Conservation (phyloP, 2,888 invertebrate genomes). For the Hemaris fuciformis region DNA sequence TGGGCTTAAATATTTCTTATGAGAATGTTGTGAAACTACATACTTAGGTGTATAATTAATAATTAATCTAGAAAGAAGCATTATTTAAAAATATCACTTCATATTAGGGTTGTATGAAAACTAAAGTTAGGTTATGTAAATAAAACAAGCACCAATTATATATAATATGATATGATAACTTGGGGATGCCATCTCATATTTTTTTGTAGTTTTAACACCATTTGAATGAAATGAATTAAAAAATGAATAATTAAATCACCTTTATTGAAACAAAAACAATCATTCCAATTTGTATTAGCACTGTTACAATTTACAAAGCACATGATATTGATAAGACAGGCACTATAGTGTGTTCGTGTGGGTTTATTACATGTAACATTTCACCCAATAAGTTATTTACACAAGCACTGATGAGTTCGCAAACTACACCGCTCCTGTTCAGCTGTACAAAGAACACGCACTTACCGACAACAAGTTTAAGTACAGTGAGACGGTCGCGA, state of each 20-base stretch:
- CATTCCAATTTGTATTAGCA: not conserved
- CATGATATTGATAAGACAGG: conserved; percentile 4
- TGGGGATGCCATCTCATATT: not conserved
- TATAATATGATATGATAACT: not conserved
- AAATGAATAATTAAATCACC: not conserved
- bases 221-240: not conserved
- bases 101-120: not conserved
- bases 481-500: conserved; percentile 5
- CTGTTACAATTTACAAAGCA: conserved; percentile 3
- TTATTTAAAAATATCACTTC: not conserved
- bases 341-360: not conserved
- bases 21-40: not conserved
- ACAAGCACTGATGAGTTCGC: conserved; percentile 1
- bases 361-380: not conserved
- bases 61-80: not conserved
- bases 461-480: conserved; percentile 13
- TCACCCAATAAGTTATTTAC: conserved; percentile 4
- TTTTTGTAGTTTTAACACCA: not conserved
- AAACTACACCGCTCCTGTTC: conserved; percentile 15
- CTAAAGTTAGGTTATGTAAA: conserved; percentile 9
- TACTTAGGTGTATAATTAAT: not conserved
- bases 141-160: not conserved
- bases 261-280: not conserved
- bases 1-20: not conserved
- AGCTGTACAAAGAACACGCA: conserved; percentile 25